Evolutionary conservation across 2,113 vertebrate species (phyloP).

Genomic region (Nothoprocta perdicaria): DNA sequence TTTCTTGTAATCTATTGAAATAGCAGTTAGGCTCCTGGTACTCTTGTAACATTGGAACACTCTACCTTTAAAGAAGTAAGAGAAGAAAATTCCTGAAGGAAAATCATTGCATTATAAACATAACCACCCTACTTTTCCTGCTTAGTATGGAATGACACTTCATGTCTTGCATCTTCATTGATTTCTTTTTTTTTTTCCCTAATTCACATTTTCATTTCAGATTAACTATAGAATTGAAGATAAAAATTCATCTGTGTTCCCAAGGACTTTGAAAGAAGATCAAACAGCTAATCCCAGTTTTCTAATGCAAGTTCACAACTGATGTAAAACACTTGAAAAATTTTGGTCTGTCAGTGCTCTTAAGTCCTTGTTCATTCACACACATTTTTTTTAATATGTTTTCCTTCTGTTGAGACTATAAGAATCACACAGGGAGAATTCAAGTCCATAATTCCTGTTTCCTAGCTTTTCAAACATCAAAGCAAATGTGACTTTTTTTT

Average conservation of each 20-base stretch:
- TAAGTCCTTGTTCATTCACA: accelerated
- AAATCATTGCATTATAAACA: not conserved
- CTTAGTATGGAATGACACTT: not conserved
- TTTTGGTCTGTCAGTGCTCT: not conserved
- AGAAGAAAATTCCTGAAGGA: not conserved
- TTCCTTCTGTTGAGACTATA: not conserved
- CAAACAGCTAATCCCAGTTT: not conserved
- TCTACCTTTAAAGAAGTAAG: not conserved
- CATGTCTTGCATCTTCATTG: not conserved
- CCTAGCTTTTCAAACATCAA: not conserved
- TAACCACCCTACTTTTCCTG: not conserved
- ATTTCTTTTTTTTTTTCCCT: not conserved
- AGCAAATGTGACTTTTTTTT: not conserved
- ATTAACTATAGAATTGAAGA: not conserved
- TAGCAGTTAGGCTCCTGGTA: not conserved
- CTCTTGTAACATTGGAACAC: not conserved
- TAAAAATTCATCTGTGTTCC: accelerated
- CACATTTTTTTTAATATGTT: not conserved
- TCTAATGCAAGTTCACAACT: not conserved
- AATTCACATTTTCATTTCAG: not conserved
- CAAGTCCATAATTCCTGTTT: not conserved
- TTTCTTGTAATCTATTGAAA: not conserved
- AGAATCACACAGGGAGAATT: not conserved
- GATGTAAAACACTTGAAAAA: not conserved
- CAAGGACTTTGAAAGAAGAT: not conserved